Evolutionary conservation across 2,797 vertebrate genomes (phyloP).

Genomic region (Petrocephalus schoutedeni): DNA sequence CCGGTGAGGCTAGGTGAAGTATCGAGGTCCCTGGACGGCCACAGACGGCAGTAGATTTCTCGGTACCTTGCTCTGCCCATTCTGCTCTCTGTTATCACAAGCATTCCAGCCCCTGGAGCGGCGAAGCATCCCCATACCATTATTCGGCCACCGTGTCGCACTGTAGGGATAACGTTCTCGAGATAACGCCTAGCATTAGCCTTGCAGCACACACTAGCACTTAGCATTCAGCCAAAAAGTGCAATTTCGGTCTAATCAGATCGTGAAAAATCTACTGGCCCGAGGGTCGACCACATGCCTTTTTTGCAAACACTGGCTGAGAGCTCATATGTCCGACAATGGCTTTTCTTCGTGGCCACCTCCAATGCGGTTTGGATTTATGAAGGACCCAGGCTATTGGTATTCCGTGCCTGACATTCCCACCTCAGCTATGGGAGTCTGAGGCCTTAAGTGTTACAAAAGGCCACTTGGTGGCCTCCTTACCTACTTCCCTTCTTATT

Average conservation of each 20-base stretch:
- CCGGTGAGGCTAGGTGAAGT: neutral
- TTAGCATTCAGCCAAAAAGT: slow-evolving; percentile 1
- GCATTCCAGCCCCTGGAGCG: neutral
- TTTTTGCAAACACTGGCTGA: neutral
- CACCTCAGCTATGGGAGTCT: neutral
- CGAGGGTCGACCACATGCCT: neutral
- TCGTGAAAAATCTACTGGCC: neutral
- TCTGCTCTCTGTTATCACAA: neutral
- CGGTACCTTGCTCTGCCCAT: neutral
- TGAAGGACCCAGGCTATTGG: neutral
- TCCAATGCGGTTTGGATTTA: neutral
- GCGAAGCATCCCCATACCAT: neutral
- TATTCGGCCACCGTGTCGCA: neutral
- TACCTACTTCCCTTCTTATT: neutral
- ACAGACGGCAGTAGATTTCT: neutral
- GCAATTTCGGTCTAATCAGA: neutral
- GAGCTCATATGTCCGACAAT: neutral
- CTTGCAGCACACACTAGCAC: neutral
- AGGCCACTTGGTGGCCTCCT: neutral
- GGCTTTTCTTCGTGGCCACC: neutral
- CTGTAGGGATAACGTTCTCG: neutral
- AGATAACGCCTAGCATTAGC: neutral
- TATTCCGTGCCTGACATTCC: neutral
- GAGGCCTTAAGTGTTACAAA: neutral
- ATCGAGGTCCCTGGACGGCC: neutral